Percentiles rank a stretch among this genome's conserved stretches.
Evolutionary conservation across 2,113 vertebrate genomes (phyloP).

Genomic region (Lepisosteus osseus): DNA sequence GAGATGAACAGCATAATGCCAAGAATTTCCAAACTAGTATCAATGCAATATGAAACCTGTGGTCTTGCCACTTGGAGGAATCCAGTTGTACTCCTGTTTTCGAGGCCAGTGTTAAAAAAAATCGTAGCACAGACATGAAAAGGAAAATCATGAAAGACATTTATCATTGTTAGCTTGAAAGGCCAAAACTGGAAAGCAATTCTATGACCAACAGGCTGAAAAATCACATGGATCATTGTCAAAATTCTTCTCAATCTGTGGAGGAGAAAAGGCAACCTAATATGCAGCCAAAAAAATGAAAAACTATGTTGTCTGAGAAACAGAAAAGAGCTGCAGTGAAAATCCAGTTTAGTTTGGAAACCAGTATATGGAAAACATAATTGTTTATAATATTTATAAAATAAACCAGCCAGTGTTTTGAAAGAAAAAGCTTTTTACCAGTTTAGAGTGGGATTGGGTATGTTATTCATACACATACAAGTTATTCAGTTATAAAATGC

Average conservation of each 20-base stretch:
- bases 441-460: slow-evolving; percentile 3
- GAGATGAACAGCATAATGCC: no score
- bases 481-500: slow-evolving; percentile 11
- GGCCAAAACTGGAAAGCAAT: not conserved
- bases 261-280: not conserved
- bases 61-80: no score
- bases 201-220: not conserved
- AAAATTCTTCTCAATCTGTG: not conserved
- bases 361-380: not conserved
- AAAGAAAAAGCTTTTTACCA: slow-evolving; percentile 16
- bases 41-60: no score
- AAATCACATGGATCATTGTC: not conserved
- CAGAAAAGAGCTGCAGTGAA: no score
- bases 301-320: no score
- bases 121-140: no score
- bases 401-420: not conserved
- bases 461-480: slow-evolving; percentile 12
- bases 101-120: no score
- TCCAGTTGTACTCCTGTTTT: no score
- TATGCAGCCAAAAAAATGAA: not conserved
- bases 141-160: not conserved
- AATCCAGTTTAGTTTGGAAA: not conserved
- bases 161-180: not conserved
- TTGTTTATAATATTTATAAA: not conserved
- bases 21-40: no score